Evolutionary conservation across 2,113 vertebrate genomes (phyloP).

Genomic region (Cyprinodon variegatus): DNA sequence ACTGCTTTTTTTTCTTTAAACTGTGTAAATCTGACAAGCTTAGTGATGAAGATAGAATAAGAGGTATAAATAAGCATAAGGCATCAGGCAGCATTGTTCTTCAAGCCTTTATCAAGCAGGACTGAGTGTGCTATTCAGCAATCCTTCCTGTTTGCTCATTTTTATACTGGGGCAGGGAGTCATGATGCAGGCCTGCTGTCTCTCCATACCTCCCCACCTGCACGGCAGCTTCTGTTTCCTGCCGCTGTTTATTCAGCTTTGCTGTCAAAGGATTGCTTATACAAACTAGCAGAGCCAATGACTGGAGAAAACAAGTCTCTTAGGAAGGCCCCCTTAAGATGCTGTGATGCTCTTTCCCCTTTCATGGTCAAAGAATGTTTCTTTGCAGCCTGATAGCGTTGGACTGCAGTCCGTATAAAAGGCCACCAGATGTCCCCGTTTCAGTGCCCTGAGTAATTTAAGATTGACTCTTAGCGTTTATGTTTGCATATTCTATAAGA

Average conservation of each 20-base stretch:
- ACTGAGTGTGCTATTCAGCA: slow-evolving; percentile 45
- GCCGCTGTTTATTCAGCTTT: slow-evolving; percentile 79
- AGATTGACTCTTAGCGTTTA: background rate
- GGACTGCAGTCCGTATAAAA: slow-evolving; percentile 11
- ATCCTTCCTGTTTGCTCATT: slow-evolving; percentile 74
- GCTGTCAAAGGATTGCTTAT: slow-evolving; percentile 55
- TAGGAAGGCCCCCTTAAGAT: slow-evolving; percentile 21
- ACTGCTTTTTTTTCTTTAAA: background rate
- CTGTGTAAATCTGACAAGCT: background rate
- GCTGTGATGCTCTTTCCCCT: slow-evolving; percentile 51
- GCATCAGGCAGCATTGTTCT: slow-evolving; percentile 13
- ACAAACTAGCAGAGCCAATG: slow-evolving; percentile 42
- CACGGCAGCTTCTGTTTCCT: slow-evolving; percentile 65
- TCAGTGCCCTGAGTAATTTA: slow-evolving; percentile 17
- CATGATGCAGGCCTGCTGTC: slow-evolving; percentile 40
- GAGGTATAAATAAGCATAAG: slow-evolving; percentile 35
- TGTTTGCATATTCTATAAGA: background rate
- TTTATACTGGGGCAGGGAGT: slow-evolving; percentile 46
- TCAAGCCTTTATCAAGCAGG: slow-evolving; percentile 31
- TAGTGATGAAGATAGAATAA: slow-evolving; percentile 19
- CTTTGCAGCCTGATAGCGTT: slow-evolving; percentile 9
- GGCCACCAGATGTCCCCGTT: slow-evolving; percentile 70
- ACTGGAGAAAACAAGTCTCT: slow-evolving; percentile 36
- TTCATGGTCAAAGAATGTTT: slow-evolving; percentile 38
- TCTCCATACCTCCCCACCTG: slow-evolving; percentile 69